These are phyloP conservation scores for Dasyornis broadbenti DNA, from an alignment of 2,113 vertebrate species.

Conservation along the genomic window DNA sequence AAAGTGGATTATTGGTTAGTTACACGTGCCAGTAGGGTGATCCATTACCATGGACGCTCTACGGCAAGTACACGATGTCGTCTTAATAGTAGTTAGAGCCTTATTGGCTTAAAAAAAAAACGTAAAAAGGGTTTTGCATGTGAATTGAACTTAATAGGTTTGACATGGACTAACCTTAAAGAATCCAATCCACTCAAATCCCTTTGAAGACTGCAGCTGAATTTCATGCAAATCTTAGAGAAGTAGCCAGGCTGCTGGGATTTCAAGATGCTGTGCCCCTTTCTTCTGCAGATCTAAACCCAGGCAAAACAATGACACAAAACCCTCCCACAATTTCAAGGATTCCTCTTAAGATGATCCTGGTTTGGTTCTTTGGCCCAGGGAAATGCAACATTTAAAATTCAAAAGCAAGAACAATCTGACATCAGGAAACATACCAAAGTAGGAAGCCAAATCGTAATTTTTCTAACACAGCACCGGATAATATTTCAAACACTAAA, in stretches of 20 bases:
- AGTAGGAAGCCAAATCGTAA: neutral
- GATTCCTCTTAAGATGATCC: neutral
- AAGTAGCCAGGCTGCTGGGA: constrained; percentile 45
- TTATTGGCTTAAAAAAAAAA: constrained; percentile 72
- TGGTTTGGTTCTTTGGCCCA: neutral
- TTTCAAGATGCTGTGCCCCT: constrained; percentile 1
- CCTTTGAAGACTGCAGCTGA: constrained; percentile 71
- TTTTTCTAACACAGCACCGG: neutral
- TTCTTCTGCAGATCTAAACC: constrained; percentile 46
- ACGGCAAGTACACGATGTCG: constrained; percentile 42
- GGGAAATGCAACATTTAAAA: constrained; percentile 7
- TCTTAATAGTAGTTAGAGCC: constrained; percentile 65
- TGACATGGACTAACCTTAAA: constrained; percentile 82
- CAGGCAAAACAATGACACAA: constrained; percentile 30
- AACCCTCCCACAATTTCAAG: constrained; percentile 22
- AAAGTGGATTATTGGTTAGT: constrained; percentile 47
- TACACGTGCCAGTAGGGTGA: constrained; percentile 31
- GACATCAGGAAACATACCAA: neutral
- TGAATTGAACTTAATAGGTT: constrained; percentile 83
- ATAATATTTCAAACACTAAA: neutral
- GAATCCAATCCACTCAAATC: constrained; percentile 83
- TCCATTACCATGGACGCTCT: constrained; percentile 28
- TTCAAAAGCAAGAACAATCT: neutral
- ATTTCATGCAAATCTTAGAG: constrained; percentile 70
- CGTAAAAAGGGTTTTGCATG: constrained; percentile 74